phyloP scores from a whole-genome alignment of 2,113 vertebrate genomes.

The Xyrauchen texanus region DNA sequence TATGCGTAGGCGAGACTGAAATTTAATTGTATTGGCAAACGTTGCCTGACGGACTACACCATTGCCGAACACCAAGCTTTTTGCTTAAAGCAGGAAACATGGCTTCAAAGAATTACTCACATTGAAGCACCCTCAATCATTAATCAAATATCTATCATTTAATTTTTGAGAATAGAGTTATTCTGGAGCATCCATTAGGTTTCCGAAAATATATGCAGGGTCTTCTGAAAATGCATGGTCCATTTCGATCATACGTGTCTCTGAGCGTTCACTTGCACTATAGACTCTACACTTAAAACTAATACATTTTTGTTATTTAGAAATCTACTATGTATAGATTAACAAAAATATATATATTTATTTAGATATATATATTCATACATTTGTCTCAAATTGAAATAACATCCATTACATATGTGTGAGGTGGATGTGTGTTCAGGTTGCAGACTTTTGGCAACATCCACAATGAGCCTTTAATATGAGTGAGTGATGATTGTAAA shows the following conservation, averaged over 20 bases:
- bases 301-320: slow-evolving; percentile 78
- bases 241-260: slow-evolving; percentile 68
- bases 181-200: too few relatives aligned
- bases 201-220: slow-evolving; percentile 33
- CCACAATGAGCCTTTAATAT: too few relatives aligned
- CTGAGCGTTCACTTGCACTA: slow-evolving; percentile 64
- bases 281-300: slow-evolving; percentile 80
- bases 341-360: slow-evolving; percentile 79
- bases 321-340: slow-evolving; percentile 86
- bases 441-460: too few relatives aligned
- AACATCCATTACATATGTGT: slow-evolving; percentile 49
- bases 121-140: not conserved
- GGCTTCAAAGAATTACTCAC: not conserved
- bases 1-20: slow-evolving; percentile 69
- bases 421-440: slow-evolving; percentile 30
- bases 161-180: not conserved
- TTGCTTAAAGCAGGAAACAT: slow-evolving; percentile 25
- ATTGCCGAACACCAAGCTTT: slow-evolving; percentile 59
- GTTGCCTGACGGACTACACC: slow-evolving; percentile 52
- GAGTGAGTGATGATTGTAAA: slow-evolving; percentile 15
- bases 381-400: slow-evolving; percentile 77
- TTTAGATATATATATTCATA: slow-evolving; percentile 64
- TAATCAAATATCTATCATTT: not conserved
- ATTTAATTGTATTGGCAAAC: slow-evolving; percentile 53
- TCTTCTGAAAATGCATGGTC: slow-evolving; percentile 27